A percentile compares a stretch with the other conserved stretches of the same genome.
Conservation (phyloP, 2,888 invertebrate genomes). For the Enoplolaimus lenunculus region DNA sequence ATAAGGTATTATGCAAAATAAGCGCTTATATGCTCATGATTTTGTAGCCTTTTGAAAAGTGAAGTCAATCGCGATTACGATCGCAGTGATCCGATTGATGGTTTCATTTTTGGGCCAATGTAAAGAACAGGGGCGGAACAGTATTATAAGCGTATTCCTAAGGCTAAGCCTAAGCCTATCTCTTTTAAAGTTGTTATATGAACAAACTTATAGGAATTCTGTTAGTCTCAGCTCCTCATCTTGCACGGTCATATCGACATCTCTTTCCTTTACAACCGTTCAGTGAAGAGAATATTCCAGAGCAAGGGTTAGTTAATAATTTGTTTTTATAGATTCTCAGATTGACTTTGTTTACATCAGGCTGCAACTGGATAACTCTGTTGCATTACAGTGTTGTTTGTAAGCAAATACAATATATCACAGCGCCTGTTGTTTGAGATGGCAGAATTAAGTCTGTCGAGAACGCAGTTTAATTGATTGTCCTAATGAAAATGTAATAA, state of each 20-base stretch:
- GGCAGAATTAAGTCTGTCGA: no score
- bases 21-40: neutral
- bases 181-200: neutral
- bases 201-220: constrained; percentile 56
- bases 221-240: constrained; percentile 88
- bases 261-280: constrained; percentile 80
- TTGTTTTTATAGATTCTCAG: neutral
- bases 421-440: no score
- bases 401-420: no score
- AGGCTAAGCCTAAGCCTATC: no score
- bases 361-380: neutral
- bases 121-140: no score
- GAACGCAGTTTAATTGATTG: no score
- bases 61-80: neutral
- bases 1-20: neutral
- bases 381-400: constrained; percentile 19
- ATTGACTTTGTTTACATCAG: neutral
- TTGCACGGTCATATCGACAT: constrained; percentile 92
- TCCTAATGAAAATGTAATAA: no score
- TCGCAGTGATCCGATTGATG: neutral
- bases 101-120: constrained; percentile 1
- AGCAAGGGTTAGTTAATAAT: constrained; percentile 4
- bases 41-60: neutral
- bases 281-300: constrained; percentile 50
- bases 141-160: no score